Base-by-base conservation (phyloP, 1,140 invertebrate species). In the Drosophila jambulina region DNA sequence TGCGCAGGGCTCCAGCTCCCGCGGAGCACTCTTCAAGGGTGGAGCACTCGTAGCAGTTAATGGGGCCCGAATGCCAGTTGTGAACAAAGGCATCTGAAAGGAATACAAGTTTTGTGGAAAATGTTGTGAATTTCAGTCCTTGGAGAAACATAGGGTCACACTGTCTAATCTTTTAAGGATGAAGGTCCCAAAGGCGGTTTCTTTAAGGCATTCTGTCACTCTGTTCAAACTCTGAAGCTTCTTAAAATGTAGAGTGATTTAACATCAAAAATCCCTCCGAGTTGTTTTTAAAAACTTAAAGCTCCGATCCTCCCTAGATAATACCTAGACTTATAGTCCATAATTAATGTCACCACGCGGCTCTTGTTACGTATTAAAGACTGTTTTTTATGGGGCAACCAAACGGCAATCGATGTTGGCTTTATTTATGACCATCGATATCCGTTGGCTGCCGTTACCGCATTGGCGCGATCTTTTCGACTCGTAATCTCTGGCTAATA, bases 11-110 rank as follows among this genome's bases (percentile, higher is more conserved):
- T 12, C 85, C 91, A 0, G 67, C 43, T 13, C 78, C 56, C 3
- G 38, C 60, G 0, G 68, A 43, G 48, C 88, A 91, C 4, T 85
- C 75, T 32, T 67, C 75, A 2, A 49, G 54, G 45, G 46, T 65
- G 45, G 70, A 62, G 40, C 88, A 91, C 27, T 54, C 74, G 34
- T 86, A 75, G 23, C 90, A 91, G n/a, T 91, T 91, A 9, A 91
- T 91, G 38, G 81, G 75, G 2, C 84, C 90, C 25, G 65, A 61
- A 46, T 90, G 90, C 79, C 79, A 91, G 36, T 40, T 90, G 61
- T 91, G 85, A 8, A 77, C 34, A 60, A 65, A 77, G 23, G 82
- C 75, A 67, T 64, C 82, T 90, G 58, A 13, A 34, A 60, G 23
- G 4, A 38, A 5, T 6, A 27, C 7, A 15, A 17, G 46, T 25